Percentiles rank a stretch among this genome's conserved stretches.
phyloP scores from a whole-genome alignment of 23 tunicate genomes.

The Botrylloides violaceus region DNA sequence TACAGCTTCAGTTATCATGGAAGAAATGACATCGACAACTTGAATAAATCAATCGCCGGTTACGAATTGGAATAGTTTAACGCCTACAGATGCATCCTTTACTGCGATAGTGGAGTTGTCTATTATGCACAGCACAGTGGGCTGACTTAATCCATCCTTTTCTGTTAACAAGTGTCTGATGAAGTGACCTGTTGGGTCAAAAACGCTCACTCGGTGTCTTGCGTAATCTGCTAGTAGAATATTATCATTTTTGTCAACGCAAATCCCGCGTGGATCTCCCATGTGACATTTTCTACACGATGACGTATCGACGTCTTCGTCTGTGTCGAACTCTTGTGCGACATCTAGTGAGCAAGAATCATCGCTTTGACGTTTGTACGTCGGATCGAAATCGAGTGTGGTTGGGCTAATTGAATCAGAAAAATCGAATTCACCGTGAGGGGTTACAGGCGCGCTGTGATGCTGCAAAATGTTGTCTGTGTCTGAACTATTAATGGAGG shows the following conservation, averaged over 20 bases:
- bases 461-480: too few species aligned
- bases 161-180: constrained; percentile 38
- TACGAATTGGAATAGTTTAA: constrained; percentile 43
- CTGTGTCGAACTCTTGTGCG: too few species aligned
- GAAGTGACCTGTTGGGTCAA: constrained; percentile 25
- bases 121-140: constrained; percentile 17
- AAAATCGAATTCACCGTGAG: neutral
- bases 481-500: too few species aligned
- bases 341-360: too few species aligned
- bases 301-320: neutral
- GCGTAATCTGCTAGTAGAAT: constrained; percentile 49
- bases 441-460: neutral
- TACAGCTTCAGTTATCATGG: too few species aligned
- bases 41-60: too few species aligned
- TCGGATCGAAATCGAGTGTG: neutral
- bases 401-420: neutral
- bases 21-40: too few species aligned
- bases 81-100: constrained; percentile 21
- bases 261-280: constrained; percentile 76
- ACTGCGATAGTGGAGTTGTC: constrained; percentile 25
- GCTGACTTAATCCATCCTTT: constrained; percentile 30
- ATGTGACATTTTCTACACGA: constrained; percentile 16
- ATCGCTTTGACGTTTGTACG: too few species aligned
- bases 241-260: constrained; percentile 59
- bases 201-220: constrained; percentile 24